Evolutionary conservation across 2,797 vertebrate genomes (phyloP), one percentile per base, ranked within the genome.

Genomic region (Botia kubotai): DNA sequence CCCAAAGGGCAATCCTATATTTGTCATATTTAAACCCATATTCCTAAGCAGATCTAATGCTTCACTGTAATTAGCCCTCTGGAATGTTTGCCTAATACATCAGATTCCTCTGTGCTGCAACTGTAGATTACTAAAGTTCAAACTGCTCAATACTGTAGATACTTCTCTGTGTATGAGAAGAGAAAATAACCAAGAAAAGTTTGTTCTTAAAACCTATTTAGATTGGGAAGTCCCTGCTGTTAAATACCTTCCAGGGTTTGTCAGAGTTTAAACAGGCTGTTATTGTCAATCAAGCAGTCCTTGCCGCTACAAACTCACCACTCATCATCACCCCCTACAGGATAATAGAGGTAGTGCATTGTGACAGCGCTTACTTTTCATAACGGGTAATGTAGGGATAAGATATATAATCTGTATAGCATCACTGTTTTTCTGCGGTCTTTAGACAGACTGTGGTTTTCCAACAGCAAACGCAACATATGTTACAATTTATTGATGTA

Each of bases 241-340:
- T 81, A 74, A 86, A 87, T 75, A 81, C 65, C 62, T 66, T 80
- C 29, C 43, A 60, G 36, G 55, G 62, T 46, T 39, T 83, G 83
- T 36, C 46, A 53, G 66, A 76, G 57, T 65, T 72, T 29, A 57
- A 60, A 17, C 48, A 23, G 11, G 81, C 55, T 71, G 46, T 81
- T 55, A 77, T 50, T 80, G 79, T 73, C 78, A 68, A 89, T 90
- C 83, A 87, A 81, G 85, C 86, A 86, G 78, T 82, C 81, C 83
- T 82, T 86, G 78, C 86, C 84, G 82, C 86, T 72, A 81, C 86
- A 66, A 52, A 85, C 91, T 77, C 82, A 79, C 66, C 88, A 90
- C 88, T 77, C 89, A 89, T 86, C 90, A 85, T 89, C 92, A 87
- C 94, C 94, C 89, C 92, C 93, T 84, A 80, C 90, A 94, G 94